Conservation (phyloP, 2,797 vertebrate genomes). For the Rhynchonycteris naso region DNA sequence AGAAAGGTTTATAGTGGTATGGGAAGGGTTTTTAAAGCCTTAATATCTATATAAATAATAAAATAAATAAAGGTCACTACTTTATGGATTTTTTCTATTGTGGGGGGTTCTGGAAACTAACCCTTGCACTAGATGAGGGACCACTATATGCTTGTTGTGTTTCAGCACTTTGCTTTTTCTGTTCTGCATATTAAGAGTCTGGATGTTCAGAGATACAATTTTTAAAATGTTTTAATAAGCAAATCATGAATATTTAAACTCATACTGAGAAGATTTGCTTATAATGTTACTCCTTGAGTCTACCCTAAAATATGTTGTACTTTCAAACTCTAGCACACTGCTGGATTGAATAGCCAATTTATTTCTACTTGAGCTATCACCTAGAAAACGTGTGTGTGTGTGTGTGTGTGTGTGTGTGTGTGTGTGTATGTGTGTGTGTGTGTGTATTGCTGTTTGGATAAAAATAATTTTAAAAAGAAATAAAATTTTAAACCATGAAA, state of each 20-base stretch:
- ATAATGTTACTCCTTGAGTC: conserved; percentile 6
- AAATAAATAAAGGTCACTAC: no score
- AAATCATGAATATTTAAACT: conserved; percentile 71
- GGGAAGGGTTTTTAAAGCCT: no score
- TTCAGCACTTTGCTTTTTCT: conserved; percentile 53
- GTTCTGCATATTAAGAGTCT: conserved; percentile 59
- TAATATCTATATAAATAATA: no score
- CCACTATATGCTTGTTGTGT: conserved; percentile 18
- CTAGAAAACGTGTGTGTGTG: conserved; percentile 54
- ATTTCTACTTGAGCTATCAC: conserved; percentile 30
- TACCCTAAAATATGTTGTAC: neutral
- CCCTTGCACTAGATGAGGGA: no score
- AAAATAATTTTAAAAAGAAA: neutral
- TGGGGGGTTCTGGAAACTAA: no score
- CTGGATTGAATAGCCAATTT: neutral
- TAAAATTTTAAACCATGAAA: neutral
- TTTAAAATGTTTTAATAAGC: conserved; percentile 65
- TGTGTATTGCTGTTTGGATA: neutral
- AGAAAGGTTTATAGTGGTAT: no score
- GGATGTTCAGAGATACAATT: conserved; percentile 45
- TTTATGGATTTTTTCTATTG: no score
- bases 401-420: conserved; percentile 54
- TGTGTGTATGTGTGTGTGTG: conserved; percentile 54
- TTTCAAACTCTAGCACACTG: conserved; percentile 28
- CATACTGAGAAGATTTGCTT: conserved; percentile 21